Percentiles rank a stretch among this genome's conserved stretches.
These are phyloP conservation scores for Silurus asotus DNA, from an alignment of 2,113 vertebrate species.

Conservation along the genomic window DNA sequence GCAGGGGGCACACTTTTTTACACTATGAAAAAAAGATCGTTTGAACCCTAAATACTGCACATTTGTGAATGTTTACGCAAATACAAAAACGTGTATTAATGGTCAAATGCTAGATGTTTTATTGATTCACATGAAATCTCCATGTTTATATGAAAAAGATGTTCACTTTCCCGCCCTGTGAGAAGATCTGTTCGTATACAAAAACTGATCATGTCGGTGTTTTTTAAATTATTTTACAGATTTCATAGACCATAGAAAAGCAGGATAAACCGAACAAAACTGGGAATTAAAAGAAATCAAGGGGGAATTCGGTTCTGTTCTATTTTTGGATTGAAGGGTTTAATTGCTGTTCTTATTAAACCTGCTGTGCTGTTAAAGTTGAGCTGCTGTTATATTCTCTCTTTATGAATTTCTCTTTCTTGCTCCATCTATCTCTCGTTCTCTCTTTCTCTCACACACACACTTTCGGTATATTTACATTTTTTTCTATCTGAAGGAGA, in stretches of 20 bases:
- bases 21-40: not conserved
- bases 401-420: not conserved
- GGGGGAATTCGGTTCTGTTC: too few relatives aligned
- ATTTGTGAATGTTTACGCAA: not conserved
- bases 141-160: too few relatives aligned
- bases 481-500: constrained; percentile 42
- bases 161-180: too few relatives aligned
- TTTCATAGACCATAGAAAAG: too few relatives aligned
- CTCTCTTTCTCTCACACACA: not conserved
- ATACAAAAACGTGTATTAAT: not conserved
- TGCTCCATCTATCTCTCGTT: not conserved
- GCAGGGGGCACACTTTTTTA: not conserved
- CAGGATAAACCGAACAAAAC: too few relatives aligned
- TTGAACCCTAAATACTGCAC: too few relatives aligned
- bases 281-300: too few relatives aligned
- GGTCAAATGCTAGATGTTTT: not conserved
- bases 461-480: constrained; percentile 28
- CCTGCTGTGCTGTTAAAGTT: not conserved
- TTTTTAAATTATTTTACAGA: too few relatives aligned
- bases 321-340: too few relatives aligned
- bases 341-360: too few relatives aligned
- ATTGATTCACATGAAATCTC: not conserved
- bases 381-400: not conserved
- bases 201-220: too few relatives aligned
- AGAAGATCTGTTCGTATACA: too few relatives aligned